Conservation (phyloP, 2,797 vertebrate species). For the Columba guinea region DNA sequence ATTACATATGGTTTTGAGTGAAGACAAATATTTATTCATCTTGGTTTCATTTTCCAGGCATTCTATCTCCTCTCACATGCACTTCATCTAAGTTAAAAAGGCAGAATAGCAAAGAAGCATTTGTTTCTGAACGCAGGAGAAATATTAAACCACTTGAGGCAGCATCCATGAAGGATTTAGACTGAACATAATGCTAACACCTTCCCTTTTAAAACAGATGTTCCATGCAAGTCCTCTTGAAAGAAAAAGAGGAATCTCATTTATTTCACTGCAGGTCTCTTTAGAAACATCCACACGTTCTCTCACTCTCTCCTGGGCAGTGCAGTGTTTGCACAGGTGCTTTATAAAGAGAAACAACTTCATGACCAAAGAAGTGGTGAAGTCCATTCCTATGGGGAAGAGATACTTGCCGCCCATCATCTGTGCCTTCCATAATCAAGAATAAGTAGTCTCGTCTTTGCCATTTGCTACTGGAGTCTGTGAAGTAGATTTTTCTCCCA, state of each 20-base stretch:
- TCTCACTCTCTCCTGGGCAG: neutral
- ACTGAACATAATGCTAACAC: neutral
- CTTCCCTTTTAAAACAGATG: neutral
- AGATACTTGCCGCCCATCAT: constrained; percentile 88
- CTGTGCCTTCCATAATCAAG: constrained; percentile 92
- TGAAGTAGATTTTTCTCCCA: constrained; percentile 94
- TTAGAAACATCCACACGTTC: neutral
- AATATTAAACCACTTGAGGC: neutral
- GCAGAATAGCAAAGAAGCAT: neutral
- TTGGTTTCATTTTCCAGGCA: neutral
- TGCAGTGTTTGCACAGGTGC: neutral
- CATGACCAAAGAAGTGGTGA: neutral
- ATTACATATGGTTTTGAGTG: neutral
- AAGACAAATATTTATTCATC: neutral
- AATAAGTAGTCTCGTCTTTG: constrained; percentile 88
- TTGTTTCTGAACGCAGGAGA: neutral
- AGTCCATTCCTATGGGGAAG: neutral
- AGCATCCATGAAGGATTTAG: neutral
- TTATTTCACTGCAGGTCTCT: neutral
- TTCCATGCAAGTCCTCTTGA: neutral
- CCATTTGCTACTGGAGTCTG: constrained; percentile 96
- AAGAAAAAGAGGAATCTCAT: neutral
- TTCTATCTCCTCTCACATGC: neutral
- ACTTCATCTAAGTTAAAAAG: neutral
- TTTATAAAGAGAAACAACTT: neutral